Conservation (phyloP, 2,113 vertebrate species). For the Megaptera novaeangliae region DNA sequence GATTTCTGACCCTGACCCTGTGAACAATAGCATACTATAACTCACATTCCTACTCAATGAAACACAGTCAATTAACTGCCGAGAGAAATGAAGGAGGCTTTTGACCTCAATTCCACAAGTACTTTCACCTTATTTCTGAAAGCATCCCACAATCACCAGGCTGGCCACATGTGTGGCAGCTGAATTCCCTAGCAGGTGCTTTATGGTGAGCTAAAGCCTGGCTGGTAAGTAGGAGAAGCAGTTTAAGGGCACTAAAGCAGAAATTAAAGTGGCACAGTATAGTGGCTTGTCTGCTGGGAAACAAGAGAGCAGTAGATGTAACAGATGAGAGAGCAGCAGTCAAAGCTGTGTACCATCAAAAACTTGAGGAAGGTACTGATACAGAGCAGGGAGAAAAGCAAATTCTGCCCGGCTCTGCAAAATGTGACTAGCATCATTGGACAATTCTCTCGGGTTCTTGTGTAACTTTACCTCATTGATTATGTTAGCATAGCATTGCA, state of each 20-base stretch:
- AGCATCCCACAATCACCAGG: neutral
- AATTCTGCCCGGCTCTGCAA: neutral
- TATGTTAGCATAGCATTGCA: neutral
- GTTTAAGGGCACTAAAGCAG: slow-evolving; percentile 16
- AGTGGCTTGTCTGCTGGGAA: neutral
- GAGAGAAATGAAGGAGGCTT: neutral
- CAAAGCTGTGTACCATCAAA: neutral
- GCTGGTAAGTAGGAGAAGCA: neutral
- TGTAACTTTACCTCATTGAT: neutral
- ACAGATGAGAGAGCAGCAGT: neutral
- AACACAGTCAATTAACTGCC: neutral
- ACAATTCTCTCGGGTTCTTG: neutral
- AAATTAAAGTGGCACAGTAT: slow-evolving; percentile 1
- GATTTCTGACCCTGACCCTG: neutral
- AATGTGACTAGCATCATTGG: neutral
- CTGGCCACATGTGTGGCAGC: neutral
- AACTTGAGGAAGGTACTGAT: neutral
- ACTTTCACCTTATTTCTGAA: slow-evolving; percentile 33
- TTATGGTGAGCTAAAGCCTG: neutral
- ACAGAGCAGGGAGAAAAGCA: neutral
- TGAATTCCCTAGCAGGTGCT: slow-evolving; percentile 52
- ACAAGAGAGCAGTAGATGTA: slow-evolving; percentile 32
- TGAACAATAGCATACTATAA: neutral
- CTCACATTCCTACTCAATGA: neutral
- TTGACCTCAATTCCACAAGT: slow-evolving; percentile 38